Evolutionary conservation across 1,140 invertebrate genomes (phyloP).

Genomic region (Dryas iulia): DNA sequence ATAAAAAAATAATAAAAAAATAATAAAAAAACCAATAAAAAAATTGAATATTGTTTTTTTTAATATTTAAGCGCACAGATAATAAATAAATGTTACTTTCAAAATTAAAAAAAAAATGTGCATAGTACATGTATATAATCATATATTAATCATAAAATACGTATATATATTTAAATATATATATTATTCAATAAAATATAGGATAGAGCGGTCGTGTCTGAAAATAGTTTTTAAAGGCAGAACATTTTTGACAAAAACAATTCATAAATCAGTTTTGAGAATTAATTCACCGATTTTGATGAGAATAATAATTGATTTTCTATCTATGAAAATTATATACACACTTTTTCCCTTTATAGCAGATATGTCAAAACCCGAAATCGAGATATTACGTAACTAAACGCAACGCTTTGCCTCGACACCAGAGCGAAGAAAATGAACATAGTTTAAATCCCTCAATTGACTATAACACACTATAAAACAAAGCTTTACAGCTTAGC

Average conservation of each 20-base stretch:
- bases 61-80: background rate
- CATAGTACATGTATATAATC: background rate
- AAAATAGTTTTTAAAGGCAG: background rate
- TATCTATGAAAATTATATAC: too few relatives aligned
- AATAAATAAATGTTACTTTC: background rate
- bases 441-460: too few relatives aligned
- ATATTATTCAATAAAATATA: background rate
- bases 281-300: background rate
- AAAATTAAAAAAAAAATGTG: background rate
- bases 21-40: background rate
- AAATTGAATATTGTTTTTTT: background rate
- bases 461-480: too few relatives aligned
- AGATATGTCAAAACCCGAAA: too few relatives aligned
- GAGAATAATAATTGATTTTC: too few relatives aligned
- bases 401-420: too few relatives aligned
- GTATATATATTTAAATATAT: background rate
- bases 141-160: background rate
- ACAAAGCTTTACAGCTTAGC: too few relatives aligned
- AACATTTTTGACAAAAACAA: background rate
- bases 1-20: conserved; percentile 17
- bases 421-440: too few relatives aligned
- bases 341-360: too few relatives aligned
- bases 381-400: too few relatives aligned
- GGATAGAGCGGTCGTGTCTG: conserved; percentile 18
- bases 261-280: too few relatives aligned